These are phyloP conservation scores for Apostichopus californicus DNA, from an alignment of 35 echinoderm and acorn worm species.

Conservation along the genomic window DNA sequence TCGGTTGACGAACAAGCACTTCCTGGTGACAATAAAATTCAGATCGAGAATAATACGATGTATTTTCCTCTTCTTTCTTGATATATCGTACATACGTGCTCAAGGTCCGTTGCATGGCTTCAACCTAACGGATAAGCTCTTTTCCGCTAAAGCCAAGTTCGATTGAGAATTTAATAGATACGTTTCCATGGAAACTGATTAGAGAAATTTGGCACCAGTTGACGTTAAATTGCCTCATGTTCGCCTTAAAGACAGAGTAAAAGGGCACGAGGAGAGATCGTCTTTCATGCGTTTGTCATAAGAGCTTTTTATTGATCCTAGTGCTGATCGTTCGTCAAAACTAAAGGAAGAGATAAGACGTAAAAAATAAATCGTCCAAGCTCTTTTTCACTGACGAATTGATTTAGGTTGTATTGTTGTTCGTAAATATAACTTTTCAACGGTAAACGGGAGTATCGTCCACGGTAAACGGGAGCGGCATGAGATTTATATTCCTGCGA, in stretches of 20 bases:
- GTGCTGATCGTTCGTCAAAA: conserved; percentile 26
- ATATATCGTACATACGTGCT: neutral
- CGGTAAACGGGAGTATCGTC: no score
- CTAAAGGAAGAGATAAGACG: neutral
- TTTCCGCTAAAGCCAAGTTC: conserved; percentile 30
- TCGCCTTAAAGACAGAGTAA: conserved; percentile 22
- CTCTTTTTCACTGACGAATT: no score
- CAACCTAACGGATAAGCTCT: conserved; percentile 6
- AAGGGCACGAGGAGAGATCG: conserved; percentile 11
- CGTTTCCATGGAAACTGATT: conserved; percentile 36
- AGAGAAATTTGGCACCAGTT: conserved; percentile 45
- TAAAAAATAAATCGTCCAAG: neutral
- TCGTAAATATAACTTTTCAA: no score
- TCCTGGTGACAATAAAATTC: neutral
- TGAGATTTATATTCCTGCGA: no score
- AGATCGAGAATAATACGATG: neutral
- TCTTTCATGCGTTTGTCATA: conserved; percentile 25
- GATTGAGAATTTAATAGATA: conserved; percentile 49
- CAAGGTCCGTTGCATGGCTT: neutral
- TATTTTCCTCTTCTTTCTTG: neutral
- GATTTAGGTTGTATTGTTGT: no score
- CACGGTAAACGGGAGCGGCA: no score
- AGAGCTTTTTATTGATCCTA: conserved; percentile 51
- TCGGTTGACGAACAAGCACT: neutral
- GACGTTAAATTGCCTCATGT: conserved; percentile 37